Conservation (phyloP, 2,888 invertebrate genomes). For the Ophion slaviceki region DNA sequence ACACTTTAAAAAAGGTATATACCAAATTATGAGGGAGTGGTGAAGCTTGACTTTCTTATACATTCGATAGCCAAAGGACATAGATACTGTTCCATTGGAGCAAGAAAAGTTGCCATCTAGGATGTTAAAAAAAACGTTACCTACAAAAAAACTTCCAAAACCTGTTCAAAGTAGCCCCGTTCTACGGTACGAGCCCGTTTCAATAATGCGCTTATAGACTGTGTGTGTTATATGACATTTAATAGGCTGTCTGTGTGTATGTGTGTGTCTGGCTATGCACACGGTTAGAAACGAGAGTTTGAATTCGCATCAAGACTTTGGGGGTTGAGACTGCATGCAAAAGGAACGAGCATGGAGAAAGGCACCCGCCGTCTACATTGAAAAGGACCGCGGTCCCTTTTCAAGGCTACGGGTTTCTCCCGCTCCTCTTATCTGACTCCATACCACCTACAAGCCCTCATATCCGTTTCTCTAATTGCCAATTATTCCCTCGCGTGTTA, state of each 20-base stretch:
- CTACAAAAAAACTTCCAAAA: no score
- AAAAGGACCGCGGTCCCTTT: conserved; percentile 59
- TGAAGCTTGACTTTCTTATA: no score
- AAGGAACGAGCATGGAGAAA: conserved; percentile 16
- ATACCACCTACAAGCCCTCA: conserved; percentile 41
- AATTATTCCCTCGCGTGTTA: conserved; percentile 60
- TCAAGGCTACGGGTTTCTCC: conserved; percentile 52
- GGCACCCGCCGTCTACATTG: conserved; percentile 42
- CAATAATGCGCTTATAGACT: neutral
- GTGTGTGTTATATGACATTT: neutral
- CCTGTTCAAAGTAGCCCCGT: no score
- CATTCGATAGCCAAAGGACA: no score
- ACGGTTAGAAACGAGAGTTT: conserved; percentile 7
- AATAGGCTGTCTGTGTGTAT: neutral
- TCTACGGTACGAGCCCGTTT: no score
- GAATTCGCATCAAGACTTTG: conserved; percentile 20
- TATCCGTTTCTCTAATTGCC: conserved; percentile 65
- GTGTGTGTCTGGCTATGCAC: conserved; percentile 5
- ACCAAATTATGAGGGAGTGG: no score
- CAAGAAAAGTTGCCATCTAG: no score
- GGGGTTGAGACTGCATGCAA: conserved; percentile 17
- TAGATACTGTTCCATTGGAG: no score
- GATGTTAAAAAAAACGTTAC: no score
- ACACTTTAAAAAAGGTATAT: no score
- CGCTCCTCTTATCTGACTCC: conserved; percentile 21